A percentile compares a stretch with the other conserved stretches of the same genome.
Evolutionary conservation across 2,797 vertebrate species (phyloP).

Genomic region (Caiman crocodilus): DNA sequence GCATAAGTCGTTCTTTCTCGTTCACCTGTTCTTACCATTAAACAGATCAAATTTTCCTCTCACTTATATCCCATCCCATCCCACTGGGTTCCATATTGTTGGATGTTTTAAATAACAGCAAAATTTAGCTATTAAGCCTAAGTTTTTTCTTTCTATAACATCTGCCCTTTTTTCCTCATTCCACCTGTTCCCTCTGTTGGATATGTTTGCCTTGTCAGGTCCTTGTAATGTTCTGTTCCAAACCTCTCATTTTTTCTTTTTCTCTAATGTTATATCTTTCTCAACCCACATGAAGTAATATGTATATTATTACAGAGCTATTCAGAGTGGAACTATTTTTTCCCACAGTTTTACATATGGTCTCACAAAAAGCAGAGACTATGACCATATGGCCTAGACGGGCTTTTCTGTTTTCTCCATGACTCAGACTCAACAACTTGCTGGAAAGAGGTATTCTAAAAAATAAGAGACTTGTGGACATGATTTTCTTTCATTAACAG

Average conservation of each 20-base stretch:
- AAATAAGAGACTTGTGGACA: neutral
- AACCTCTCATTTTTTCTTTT: neutral
- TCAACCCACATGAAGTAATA: neutral
- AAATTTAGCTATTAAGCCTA: constrained; percentile 21
- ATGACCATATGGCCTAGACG: neutral
- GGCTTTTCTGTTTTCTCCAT: neutral
- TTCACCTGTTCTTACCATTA: neutral
- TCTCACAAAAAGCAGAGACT: neutral
- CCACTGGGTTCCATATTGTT: neutral
- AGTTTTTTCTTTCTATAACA: constrained; percentile 5
- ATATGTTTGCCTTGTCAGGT: constrained; percentile 11
- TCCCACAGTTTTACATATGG: neutral
- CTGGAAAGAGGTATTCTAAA: neutral
- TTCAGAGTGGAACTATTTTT: neutral
- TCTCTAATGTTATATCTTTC: neutral
- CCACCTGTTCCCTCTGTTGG: constrained; percentile 28
- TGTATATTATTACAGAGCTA: neutral
- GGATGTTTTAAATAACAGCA: neutral
- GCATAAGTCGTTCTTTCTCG: neutral
- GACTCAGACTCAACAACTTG: neutral
- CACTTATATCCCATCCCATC: neutral
- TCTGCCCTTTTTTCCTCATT: constrained; percentile 44
- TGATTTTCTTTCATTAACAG: neutral
- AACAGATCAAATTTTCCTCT: constrained; percentile 28
- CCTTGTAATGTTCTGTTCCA: neutral